Evolutionary conservation across 2,113 vertebrate species (phyloP), one percentile per base, ranked within the genome.

Genomic region (Puffinus mauretanicus): DNA sequence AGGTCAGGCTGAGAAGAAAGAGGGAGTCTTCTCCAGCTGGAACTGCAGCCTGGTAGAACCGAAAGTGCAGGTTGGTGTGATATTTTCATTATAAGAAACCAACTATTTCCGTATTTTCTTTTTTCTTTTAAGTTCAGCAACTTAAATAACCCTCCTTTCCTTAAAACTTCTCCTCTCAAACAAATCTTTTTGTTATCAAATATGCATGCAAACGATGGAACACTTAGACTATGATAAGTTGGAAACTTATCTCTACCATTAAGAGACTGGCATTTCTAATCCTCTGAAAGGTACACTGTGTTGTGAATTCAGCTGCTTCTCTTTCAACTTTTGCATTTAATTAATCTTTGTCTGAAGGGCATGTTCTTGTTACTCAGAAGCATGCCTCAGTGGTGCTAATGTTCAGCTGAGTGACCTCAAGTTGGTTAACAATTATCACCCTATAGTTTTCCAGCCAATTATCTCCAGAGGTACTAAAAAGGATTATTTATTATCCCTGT

Each of bases 321-420:
- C 51, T 97, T 98, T 97, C 62, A 82, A 94, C 65, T 97, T 97
- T 87, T 89, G 14, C 66, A 93, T 96, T 96, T 98, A 97, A 98
- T 97, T 97, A 96, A 94, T 96, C 55, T 96, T 90, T 98, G 66
- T 96, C 96, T 97, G 80, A 98, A 95, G 92, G 96, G 58, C 91
- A 93, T 94, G 79, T 96, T 96, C 90, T 88, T 88, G 54, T 76
- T 97, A 91, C 88, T 94, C 90, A 96, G 49, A 96, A 88, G 76
- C 86, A 95, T 96, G 79, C 91, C 95, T 98, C 97, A 92, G 47
- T 91, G 72, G 66, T 97, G 94, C 84, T 93, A 94, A 95, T 96
- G 86, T 95, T 93, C 81, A 81, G 76, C 52, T 36, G 90, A 84
- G 79, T 97, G 95, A 97, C 97, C 90, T 96, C 95, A 96, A 91